Percentiles rank a stretch among this genome's conserved stretches.
These are phyloP conservation scores for mouse (Mus musculus) DNA, from an alignment of 2,113 vertebrate genomes.

Conservation along the genomic window DNA sequence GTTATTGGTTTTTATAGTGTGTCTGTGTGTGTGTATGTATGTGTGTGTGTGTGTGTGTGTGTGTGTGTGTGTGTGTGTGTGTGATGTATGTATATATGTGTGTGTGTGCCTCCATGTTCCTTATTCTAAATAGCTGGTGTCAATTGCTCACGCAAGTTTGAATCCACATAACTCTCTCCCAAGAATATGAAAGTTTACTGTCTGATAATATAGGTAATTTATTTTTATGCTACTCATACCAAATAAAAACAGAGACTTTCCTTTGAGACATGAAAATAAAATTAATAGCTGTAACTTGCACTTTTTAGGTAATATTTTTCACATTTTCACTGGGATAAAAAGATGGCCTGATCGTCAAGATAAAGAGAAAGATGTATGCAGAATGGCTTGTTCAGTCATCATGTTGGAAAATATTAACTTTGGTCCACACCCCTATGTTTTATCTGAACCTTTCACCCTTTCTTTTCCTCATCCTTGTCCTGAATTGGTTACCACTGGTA, in stretches of 20 bases:
- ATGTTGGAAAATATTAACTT: not conserved
- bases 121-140: not conserved
- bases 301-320: not conserved
- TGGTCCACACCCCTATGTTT: not conserved
- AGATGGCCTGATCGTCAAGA: not conserved
- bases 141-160: not conserved
- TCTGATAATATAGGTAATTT: not conserved
- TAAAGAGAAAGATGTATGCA: not conserved
- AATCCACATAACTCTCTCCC: not conserved
- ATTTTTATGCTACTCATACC: not conserved
- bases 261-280: not conserved
- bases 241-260: not conserved
- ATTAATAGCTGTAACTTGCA: not conserved
- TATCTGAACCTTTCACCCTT: not conserved
- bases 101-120: not conserved
- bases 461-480: not conserved
- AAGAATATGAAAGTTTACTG: not conserved
- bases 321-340: not conserved
- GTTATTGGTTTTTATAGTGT: not conserved
- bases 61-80: not conserved
- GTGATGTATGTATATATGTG: not conserved
- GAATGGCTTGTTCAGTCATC: not conserved
- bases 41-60: not conserved
- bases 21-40: not conserved
- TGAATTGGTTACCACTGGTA: not conserved